phyloP scores from a whole-genome alignment of 2,797 vertebrate species.

The Emys orbicularis region DNA sequence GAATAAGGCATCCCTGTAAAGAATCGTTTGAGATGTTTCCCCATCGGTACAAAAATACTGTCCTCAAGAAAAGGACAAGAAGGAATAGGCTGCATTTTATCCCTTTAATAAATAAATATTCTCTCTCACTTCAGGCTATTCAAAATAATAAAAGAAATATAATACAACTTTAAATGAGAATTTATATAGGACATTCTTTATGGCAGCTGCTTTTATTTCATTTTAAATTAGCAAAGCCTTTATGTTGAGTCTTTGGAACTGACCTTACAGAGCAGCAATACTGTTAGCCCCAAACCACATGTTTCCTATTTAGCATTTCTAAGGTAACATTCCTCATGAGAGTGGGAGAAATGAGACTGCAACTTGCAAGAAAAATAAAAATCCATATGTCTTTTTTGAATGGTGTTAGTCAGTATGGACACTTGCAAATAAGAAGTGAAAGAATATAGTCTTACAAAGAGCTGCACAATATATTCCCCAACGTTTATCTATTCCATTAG shows the following conservation, averaged over 20 bases:
- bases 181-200: slow-evolving; percentile 76
- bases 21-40: neutral
- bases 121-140: slow-evolving; percentile 63
- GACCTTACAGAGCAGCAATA: slow-evolving; percentile 72
- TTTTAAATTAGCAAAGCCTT: slow-evolving; percentile 79
- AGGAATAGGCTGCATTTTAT: slow-evolving; percentile 56
- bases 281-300: slow-evolving; percentile 77
- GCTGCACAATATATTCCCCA: slow-evolving; percentile 48
- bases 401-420: slow-evolving; percentile 65
- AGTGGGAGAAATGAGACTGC: slow-evolving; percentile 75
- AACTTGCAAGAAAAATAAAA: slow-evolving; percentile 70
- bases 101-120: slow-evolving; percentile 74
- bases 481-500: slow-evolving; percentile 46
- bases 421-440: slow-evolving; percentile 72
- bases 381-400: slow-evolving; percentile 66
- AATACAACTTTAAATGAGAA: slow-evolving; percentile 73
- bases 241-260: slow-evolving; percentile 71
- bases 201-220: slow-evolving; percentile 82
- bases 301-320: slow-evolving; percentile 82
- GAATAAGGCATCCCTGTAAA: neutral
- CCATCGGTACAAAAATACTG: slow-evolving; percentile 34
- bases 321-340: slow-evolving; percentile 80
- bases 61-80: too few relatives aligned
- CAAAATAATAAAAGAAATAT: slow-evolving; percentile 78
- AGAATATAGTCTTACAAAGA: slow-evolving; percentile 46